Evolutionary conservation across 2,797 vertebrate genomes (phyloP).

Genomic region (Xenentodon cancila): DNA sequence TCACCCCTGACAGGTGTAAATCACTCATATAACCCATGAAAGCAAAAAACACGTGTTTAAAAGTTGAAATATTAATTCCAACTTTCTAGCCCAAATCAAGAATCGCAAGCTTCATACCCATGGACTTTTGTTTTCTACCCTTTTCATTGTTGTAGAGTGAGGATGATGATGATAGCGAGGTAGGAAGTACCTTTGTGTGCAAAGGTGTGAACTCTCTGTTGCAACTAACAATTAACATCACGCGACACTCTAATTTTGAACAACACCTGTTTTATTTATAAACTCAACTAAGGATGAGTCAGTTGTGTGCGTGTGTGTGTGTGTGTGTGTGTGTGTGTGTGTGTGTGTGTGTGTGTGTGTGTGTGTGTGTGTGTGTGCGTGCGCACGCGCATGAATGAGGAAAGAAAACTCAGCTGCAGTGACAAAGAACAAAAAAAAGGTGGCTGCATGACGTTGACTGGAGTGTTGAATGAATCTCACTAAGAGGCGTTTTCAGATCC

Average conservation of each 20-base stretch:
- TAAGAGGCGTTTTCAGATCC: slow-evolving; percentile 26
- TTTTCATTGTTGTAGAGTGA: slow-evolving; percentile 85
- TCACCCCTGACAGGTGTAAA: neutral
- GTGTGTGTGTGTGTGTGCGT: no score
- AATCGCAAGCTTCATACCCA: neutral
- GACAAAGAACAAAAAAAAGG: slow-evolving; percentile 6
- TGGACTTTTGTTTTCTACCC: slow-evolving; percentile 31
- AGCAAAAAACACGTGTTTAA: neutral
- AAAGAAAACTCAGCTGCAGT: no score
- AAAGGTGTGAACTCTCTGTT: slow-evolving; percentile 36
- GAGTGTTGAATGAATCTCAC: slow-evolving; percentile 13
- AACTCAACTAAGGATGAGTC: slow-evolving; percentile 23
- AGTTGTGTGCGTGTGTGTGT: no score
- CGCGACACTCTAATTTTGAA: slow-evolving; percentile 17
- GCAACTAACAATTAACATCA: slow-evolving; percentile 47
- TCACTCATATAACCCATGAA: neutral
- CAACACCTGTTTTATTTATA: slow-evolving; percentile 24
- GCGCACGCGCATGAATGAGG: no score
- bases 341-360: no score
- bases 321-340: no score
- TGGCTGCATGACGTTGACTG: slow-evolving; percentile 20
- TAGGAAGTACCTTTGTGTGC: slow-evolving; percentile 74
- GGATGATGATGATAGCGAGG: slow-evolving; percentile 92
- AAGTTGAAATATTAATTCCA: neutral
- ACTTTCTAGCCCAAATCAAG: neutral